Conservation (phyloP, 2,113 vertebrate genomes). For the Rhinichthys klamathensis region DNA sequence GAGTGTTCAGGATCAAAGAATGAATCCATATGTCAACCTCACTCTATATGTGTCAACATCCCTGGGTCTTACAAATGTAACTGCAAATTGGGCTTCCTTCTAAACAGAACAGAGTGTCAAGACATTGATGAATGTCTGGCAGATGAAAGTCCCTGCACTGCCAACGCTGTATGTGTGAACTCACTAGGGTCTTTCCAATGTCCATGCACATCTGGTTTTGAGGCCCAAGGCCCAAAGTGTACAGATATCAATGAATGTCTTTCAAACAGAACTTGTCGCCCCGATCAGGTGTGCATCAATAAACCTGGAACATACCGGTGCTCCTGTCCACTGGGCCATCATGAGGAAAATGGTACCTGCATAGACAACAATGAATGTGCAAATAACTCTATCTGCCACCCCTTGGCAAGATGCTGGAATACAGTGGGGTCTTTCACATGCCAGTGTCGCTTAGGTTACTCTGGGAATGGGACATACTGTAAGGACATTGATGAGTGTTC, state of each 20-base stretch:
- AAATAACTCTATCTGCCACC: conserved; percentile 65
- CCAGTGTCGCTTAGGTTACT: conserved; percentile 72
- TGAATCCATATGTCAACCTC: conserved; percentile 65
- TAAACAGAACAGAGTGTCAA: conserved; percentile 66
- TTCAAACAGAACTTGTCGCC: conserved; percentile 65
- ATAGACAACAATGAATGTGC: conserved; percentile 77
- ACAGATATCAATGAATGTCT: conserved; percentile 76
- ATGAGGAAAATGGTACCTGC: conserved; percentile 67
- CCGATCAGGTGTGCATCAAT: conserved; percentile 78
- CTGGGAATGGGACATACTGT: conserved; percentile 75
- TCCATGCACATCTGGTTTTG: conserved; percentile 68
- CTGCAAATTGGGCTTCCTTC: conserved; percentile 72
- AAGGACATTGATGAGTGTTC: conserved; percentile 78
- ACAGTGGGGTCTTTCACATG: conserved; percentile 76
- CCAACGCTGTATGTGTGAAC: conserved; percentile 74
- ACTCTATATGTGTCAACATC: conserved; percentile 73
- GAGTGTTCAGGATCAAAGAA: conserved; percentile 71
- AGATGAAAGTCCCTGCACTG: conserved; percentile 62
- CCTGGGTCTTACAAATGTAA: conserved; percentile 74
- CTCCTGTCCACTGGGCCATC: conserved; percentile 71
- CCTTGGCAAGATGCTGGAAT: conserved; percentile 75
- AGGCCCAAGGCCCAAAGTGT: conserved; percentile 61
- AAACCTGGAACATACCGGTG: conserved; percentile 70
- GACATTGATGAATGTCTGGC: conserved; percentile 75
- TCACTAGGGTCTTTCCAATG: conserved; percentile 74